Evolutionary conservation across 2,113 vertebrate species (phyloP), one percentile per base, ranked within the genome.

Genomic region (Channa argus): DNA sequence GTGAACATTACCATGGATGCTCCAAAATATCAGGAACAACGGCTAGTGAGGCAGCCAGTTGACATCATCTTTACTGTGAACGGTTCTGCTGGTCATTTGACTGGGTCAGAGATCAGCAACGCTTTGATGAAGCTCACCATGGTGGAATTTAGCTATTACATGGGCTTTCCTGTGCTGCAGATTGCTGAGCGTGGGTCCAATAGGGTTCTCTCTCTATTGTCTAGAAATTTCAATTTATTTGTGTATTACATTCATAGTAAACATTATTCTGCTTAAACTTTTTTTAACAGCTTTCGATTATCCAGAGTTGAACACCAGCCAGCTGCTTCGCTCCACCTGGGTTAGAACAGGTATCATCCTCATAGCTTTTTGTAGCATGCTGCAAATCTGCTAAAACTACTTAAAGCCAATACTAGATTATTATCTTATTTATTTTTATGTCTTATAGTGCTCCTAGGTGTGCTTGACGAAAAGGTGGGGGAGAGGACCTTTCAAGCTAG

Each of bases 81-180:
- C 33, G 92, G 93, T 10, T 24, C 79, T 0, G 66, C 37, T 0
- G 95, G 96, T 37, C 97, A 95, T 76, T 86, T 97, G 68, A 93
- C 93, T 0, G 98, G 98, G 0, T 97, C 97, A 0, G 95, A 97
- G 84, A 95, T 99, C 90, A 99, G 97, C 33, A 92, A 93, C 59
- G 90, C 93, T 61, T 93, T 99, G 51, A 91, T 97, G 82, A 96
- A 95, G 82, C 91, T 99, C 78, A 97, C 94, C 0, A 83, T 95
- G 89, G 98, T 99, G 85, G 98, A 99, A 79, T 99, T 98, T 94
- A 99, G 97, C 90, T 99, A 97, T 92, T 98, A 98, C 77, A 92
- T 99, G 92, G 96, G 97, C 34, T 98, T 95, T 80, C 97, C 98
- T 0, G 97, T 98, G n/a, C 94, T 96, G 69, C 97, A 98, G 88